Base-by-base conservation (phyloP, 1,140 invertebrate genomes). In the Saccostrea glomerata region DNA sequence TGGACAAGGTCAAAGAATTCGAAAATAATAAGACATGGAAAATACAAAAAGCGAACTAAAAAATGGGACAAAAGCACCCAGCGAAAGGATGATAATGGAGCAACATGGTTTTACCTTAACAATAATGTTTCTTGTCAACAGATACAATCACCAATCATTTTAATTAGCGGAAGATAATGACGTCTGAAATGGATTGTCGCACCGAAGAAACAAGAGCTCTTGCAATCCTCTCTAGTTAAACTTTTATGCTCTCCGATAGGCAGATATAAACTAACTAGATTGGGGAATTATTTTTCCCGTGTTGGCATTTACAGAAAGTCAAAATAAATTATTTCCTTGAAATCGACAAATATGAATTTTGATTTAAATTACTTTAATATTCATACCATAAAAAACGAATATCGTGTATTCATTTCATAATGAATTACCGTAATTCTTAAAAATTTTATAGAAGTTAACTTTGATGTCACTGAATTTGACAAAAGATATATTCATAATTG, bases 91-190 rank as follows among this genome's bases (percentile, higher is more conserved):
- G 70, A 77, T 77, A 77, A 77, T 77, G 70, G 70, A 12, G 23
- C 70, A 17, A 15, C 70, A 77, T 13, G 25, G 13, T 77, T 77
- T 77, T 77, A 77, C 70, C 25, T 77, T 77, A 77, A 25, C 30
- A 25, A 77, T 77, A 77, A 77, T 77, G 70, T 30, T 36, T 77
- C 30, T 36, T 30, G 70, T 30, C 70, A 77, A 77, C 70, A 77
- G 70, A 77, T 77, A 77, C 25, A 25, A 77, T 77, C 70, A 77
- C 70, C 25, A 77, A 77, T 77, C 70, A 77, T 77, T 77, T 77
- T 30, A 77, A 77, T 77, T 77, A 30, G 70, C 70, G 70, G 70
- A 77, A 77, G 70, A 77, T 30, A 77, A 77, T 77, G 70, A 77
- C 70, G 70, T 77, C 30, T 77, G 70, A 25, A 77, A 77, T 15